Conservation (phyloP, 1,140 invertebrate genomes). For the Harpegnathos saltator region DNA sequence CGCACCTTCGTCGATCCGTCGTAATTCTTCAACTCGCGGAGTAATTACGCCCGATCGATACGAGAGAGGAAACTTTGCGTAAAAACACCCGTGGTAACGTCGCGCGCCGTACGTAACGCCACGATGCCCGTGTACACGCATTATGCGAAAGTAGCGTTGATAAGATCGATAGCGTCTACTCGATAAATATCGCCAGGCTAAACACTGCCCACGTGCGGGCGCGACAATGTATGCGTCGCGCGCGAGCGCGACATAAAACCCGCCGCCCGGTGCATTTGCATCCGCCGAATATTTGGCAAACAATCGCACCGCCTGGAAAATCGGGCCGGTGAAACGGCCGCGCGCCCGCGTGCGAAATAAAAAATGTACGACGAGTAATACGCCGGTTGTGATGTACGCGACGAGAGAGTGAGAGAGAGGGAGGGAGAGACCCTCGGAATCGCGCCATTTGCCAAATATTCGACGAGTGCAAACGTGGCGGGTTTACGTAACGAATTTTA, state of each 20-base stretch:
- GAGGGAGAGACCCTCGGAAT: no score
- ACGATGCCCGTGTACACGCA: not conserved
- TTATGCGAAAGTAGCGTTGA: not conserved
- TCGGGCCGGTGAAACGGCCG: no score
- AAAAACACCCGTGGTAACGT: no score
- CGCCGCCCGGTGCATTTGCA: not conserved
- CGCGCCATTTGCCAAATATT: slow-evolving; percentile 16
- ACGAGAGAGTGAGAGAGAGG: no score
- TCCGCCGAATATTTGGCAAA: slow-evolving; percentile 29
- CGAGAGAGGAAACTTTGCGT: no score
- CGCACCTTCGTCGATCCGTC: no score
- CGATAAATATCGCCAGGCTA: not conserved
- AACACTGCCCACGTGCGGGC: not conserved
- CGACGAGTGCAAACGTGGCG: not conserved
- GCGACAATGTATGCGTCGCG: not conserved
- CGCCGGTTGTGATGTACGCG: not conserved
- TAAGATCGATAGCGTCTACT: not conserved
- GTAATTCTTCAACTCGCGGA: no score
- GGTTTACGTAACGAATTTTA: slow-evolving; percentile 24
- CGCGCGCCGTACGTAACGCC: no score
- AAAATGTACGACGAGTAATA: not conserved
- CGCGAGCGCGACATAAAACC: not conserved
- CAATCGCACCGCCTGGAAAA: not conserved
- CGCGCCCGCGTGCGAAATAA: slow-evolving; percentile 6
- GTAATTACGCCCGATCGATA: no score